A percentile compares a stretch with the other conserved stretches of the same genome.
Conservation (phyloP, 2,797 vertebrate species). For the Jordanella pulchra region DNA sequence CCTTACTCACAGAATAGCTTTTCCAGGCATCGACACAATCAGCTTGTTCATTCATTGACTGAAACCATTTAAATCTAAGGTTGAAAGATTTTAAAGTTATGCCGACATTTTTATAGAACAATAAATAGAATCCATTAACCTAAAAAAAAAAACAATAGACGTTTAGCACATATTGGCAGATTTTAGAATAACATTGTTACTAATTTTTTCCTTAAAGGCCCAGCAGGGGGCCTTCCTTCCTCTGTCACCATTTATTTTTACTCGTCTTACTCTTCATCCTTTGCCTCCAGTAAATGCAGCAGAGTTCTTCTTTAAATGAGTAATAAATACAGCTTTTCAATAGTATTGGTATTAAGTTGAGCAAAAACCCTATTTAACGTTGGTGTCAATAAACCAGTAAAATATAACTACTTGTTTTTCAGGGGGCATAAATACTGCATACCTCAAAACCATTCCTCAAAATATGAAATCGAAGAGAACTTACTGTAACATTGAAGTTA, state of each 20-base stretch:
- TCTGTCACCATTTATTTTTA: conserved; percentile 10
- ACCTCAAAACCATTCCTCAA: neutral
- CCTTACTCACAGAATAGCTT: conserved; percentile 42
- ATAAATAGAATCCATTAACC: conserved; percentile 40
- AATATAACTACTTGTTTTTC: neutral
- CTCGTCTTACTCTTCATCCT: conserved; percentile 11
- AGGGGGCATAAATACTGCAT: neutral
- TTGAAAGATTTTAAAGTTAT: conserved; percentile 23
- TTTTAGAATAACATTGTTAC: conserved; percentile 43
- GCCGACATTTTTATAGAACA: conserved; percentile 32
- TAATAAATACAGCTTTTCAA: neutral
- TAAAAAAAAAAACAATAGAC: conserved; percentile 1
- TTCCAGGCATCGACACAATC: conserved; percentile 40
- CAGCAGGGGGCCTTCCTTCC: conserved; percentile 31
- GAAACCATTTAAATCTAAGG: neutral
- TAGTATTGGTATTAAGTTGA: neutral
- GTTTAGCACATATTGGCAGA: conserved; percentile 36
- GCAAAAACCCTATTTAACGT: neutral
- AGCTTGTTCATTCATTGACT: conserved; percentile 34
- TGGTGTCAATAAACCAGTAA: neutral
- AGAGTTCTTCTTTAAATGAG: neutral
- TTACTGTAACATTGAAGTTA: neutral
- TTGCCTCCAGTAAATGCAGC: conserved; percentile 14
- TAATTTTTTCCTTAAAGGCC: conserved; percentile 42
- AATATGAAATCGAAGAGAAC: neutral